phyloP scores from a whole-genome alignment of 2,113 vertebrate genomes.

The Spermophilus dauricus region DNA sequence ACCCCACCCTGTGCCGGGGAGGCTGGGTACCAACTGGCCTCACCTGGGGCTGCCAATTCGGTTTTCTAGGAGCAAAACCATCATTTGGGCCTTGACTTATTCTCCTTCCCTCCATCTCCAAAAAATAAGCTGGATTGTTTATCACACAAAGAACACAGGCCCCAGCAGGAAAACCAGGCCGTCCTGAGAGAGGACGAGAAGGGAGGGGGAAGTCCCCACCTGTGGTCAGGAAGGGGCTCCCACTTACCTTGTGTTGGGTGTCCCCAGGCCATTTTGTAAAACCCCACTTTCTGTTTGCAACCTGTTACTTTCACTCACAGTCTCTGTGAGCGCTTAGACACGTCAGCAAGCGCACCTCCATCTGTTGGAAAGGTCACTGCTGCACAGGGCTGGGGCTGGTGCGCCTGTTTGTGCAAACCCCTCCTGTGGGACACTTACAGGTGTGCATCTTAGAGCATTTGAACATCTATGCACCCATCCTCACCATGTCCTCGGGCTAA shows the following conservation, averaged over 20 bases:
- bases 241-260: no score
- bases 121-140: accelerated
- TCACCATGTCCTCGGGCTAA: neutral
- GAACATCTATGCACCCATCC: no score
- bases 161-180: accelerated
- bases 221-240: accelerated
- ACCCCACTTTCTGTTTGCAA: accelerated
- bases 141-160: neutral
- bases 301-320: accelerated
- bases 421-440: accelerated
- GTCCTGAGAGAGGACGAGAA: neutral
- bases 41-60: accelerated
- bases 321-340: accelerated
- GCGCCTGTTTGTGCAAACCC: accelerated
- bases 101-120: neutral
- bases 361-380: accelerated
- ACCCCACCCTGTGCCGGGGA: accelerated
- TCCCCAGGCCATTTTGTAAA: accelerated
- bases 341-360: accelerated
- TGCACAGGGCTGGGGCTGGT: accelerated
- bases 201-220: no score
- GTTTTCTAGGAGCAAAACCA: no score
- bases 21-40: neutral
- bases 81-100: accelerated
- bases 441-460: neutral